Percentiles rank a stretch among this genome's conserved stretches.
Conservation (phyloP, 2,113 vertebrate species). For the Hippocampus comes region DNA sequence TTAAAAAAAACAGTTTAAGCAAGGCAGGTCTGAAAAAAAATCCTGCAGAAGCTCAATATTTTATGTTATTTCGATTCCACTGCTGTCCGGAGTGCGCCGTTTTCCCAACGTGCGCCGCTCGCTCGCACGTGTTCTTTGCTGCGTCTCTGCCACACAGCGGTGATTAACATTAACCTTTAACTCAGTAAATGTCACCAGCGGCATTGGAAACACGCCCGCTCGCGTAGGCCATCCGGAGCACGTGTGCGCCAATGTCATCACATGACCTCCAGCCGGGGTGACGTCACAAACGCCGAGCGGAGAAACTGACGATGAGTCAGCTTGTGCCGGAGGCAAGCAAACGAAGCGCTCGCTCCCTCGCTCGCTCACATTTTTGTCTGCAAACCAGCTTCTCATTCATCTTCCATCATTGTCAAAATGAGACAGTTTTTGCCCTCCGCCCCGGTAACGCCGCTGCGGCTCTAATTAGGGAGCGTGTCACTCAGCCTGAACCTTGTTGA, state of each 20-base stretch:
- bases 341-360: not conserved
- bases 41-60: no score
- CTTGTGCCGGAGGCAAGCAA: slow-evolving; percentile 6
- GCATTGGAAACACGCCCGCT: slow-evolving; percentile 8
- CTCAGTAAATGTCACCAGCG: slow-evolving; percentile 30
- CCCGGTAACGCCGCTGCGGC: slow-evolving; percentile 28
- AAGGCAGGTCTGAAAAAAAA: no score
- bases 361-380: slow-evolving; percentile 13
- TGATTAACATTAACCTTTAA: slow-evolving; percentile 51
- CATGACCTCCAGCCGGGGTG: slow-evolving; percentile 26
- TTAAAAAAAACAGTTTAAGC: no score
- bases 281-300: slow-evolving; percentile 28
- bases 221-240: slow-evolving; percentile 20
- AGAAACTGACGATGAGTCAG: slow-evolving; percentile 17
- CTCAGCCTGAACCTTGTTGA: not conserved
- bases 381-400: slow-evolving; percentile 35
- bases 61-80: not conserved
- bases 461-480: slow-evolving; percentile 2
- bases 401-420: slow-evolving; percentile 37
- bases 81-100: not conserved
- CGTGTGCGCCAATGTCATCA: slow-evolving; percentile 11
- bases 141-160: slow-evolving; percentile 26
- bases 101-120: not conserved
- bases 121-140: slow-evolving; percentile 13
- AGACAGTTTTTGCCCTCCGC: slow-evolving; percentile 17